A percentile compares a stretch with the other conserved stretches of the same genome.
phyloP scores from a whole-genome alignment of 1,140 invertebrate species.

The Frieseomelitta varia region DNA sequence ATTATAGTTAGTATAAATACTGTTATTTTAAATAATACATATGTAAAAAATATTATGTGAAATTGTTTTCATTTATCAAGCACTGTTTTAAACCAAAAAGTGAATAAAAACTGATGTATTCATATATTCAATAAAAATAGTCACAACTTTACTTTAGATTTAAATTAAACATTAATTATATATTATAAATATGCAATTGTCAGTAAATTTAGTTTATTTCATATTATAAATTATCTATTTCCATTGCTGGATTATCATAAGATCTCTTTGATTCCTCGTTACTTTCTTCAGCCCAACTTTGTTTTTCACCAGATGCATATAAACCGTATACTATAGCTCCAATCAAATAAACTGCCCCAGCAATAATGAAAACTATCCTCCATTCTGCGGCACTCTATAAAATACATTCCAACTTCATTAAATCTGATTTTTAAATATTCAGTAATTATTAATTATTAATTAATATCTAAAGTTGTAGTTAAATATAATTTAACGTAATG shows the following conservation, averaged over 20 bases:
- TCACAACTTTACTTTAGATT: background rate
- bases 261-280: conserved; percentile 69
- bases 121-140: background rate
- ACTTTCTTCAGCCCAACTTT: conserved; percentile 87
- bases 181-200: background rate
- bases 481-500: background rate
- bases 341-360: conserved; percentile 88
- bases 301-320: conserved; percentile 91
- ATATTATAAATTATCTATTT: conserved; percentile 70
- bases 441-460: background rate
- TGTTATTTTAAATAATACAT: background rate
- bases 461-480: background rate
- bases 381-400: conserved; percentile 88
- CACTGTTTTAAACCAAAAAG: background rate
- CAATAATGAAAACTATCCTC: conserved; percentile 92
- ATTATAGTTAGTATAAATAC: background rate
- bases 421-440: background rate
- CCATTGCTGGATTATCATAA: conserved; percentile 76
- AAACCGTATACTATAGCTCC: conserved; percentile 90
- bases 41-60: background rate
- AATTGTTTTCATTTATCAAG: background rate
- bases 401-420: conserved; percentile 14
- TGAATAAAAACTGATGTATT: background rate
- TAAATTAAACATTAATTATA: background rate
- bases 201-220: background rate